phyloP scores from a whole-genome alignment of 1,140 invertebrate genomes.

The Sminthurinus signatus region DNA sequence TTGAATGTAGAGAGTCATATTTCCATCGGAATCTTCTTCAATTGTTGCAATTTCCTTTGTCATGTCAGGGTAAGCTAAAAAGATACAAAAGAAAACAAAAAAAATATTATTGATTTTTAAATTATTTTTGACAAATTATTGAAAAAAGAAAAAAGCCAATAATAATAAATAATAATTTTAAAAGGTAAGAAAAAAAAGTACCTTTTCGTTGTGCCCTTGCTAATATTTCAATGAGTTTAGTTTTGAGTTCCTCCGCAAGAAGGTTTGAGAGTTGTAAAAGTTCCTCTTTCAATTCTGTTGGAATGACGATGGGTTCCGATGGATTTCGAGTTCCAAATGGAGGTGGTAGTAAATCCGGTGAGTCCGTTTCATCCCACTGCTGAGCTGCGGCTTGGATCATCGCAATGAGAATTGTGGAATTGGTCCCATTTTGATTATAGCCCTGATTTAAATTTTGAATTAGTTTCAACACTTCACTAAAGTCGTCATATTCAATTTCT shows the following conservation, averaged over 20 bases:
- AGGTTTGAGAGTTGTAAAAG: not conserved
- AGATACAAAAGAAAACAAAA: not conserved
- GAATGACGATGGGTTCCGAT: not conserved
- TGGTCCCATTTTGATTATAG: not conserved
- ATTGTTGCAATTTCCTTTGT: not conserved
- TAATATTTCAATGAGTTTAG: not conserved
- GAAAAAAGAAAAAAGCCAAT: not conserved
- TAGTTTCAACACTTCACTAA: slow-evolving; percentile 4
- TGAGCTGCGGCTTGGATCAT: not conserved
- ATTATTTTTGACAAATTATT: not conserved
- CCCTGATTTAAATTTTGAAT: not conserved
- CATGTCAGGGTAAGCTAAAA: not conserved
- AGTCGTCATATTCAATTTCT: slow-evolving; percentile 1
- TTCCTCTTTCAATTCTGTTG: not conserved
- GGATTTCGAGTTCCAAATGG: not conserved
- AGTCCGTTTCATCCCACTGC: not conserved
- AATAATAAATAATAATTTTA: not conserved
- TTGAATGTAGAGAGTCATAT: no score
- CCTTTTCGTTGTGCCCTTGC: not conserved
- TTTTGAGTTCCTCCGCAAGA: not conserved
- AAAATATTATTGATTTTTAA: not conserved
- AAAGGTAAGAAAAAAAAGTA: not conserved
- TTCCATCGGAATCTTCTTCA: not conserved
- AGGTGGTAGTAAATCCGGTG: not conserved
- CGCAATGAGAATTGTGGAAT: not conserved